Percentiles rank a stretch among this genome's conserved stretches.
These are phyloP conservation scores for Cygnus olor DNA, from an alignment of 2,797 vertebrate species.

Conservation along the genomic window DNA sequence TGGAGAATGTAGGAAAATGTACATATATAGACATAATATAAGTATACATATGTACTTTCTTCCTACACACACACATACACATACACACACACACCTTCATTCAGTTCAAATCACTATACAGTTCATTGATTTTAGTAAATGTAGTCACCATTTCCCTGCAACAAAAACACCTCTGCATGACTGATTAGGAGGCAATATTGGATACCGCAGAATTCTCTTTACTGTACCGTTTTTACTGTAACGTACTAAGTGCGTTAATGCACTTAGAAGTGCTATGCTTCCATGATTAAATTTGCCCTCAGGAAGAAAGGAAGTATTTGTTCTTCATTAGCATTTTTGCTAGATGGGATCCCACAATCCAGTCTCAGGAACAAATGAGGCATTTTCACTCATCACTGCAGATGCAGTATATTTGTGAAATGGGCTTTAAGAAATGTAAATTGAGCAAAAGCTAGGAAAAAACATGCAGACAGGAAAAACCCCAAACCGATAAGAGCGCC, in stretches of 20 bases:
- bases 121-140: neutral
- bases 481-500: neutral
- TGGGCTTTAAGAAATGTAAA: neutral
- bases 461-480: neutral
- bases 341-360: neutral
- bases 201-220: neutral
- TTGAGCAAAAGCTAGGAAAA: neutral
- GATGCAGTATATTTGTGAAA: neutral
- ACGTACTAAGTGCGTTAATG: no score
- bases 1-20: neutral
- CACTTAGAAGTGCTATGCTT: neutral
- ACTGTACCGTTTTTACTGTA: neutral
- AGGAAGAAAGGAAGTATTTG: neutral
- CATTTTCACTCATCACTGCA: constrained; percentile 11
- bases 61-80: neutral
- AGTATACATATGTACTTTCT: neutral
- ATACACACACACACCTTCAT: neutral
- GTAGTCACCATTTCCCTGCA: neutral
- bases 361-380: neutral
- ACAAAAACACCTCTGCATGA: neutral
- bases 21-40: neutral
- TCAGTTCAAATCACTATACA: neutral
- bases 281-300: constrained; percentile 2
- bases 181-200: neutral
- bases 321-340: constrained; percentile 21